Evolutionary conservation across 2,797 vertebrate genomes (phyloP), one percentile per base, ranked within the genome.

Genomic region (Tenualosa thibaudeaui): DNA sequence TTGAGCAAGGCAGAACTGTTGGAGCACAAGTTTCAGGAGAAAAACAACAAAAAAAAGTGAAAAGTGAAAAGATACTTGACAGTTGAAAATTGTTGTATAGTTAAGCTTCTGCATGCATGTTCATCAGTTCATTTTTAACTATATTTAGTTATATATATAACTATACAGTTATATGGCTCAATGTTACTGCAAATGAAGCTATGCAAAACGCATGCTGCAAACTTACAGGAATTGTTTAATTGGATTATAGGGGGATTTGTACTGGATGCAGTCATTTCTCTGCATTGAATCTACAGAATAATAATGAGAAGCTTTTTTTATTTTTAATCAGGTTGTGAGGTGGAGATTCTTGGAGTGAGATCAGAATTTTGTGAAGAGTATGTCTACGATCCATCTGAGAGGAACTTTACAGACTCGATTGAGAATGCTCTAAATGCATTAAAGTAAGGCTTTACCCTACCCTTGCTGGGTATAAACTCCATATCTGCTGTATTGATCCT

Each of bases 351-450:
- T 85, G 96, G 96, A 46, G 93, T 97, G 68, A 95, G 91, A 86
- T 96, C 98, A 19, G 93, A 94, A 5, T 96, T 97, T 86, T 99
- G 98, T 91, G 93, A 96, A 0, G 92, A 97, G 86, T 98, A 99
- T 85, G 93, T 96, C 89, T 94, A 94, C 2, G 93, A 96, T 86
- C 97, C 97, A 1, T 95, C 98, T 7, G 93, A 96, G 86, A 93
- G 91, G 82, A 95, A 97, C 86, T 94, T 99, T 0, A 95, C 90
- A 0, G 93, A 96, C 0, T 96, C 98, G 0, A 94, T 98, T 85
- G 95, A 85, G 0, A 94, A 95, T 0, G 95, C 97, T 71, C 93
- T 99, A 0, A 93, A 94, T 37, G 90, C 92, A 24, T 87, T 99
- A 86, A 92, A 94, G 98, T 99, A 96, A 13, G 91, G 81, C 0